Conservation (phyloP, 2,113 vertebrate species). For the Psammodynastes pulverulentus region DNA sequence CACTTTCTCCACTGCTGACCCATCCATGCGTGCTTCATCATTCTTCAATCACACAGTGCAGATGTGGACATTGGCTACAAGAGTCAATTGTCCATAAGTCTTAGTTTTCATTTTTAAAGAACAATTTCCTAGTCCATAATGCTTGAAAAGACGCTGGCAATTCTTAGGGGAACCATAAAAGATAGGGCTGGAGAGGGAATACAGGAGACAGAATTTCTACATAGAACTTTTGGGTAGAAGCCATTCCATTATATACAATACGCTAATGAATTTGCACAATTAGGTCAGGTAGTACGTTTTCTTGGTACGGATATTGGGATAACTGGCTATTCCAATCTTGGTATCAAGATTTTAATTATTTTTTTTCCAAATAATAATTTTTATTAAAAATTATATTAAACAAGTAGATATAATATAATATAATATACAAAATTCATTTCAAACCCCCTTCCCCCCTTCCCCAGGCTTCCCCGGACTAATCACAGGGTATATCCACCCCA, state of each 20-base stretch:
- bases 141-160: not conserved
- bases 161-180: not conserved
- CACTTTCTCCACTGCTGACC: not conserved
- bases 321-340: not conserved
- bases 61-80: not conserved
- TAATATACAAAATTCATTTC: too few species aligned
- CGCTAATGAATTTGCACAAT: not conserved
- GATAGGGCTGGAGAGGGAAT: not conserved
- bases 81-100: not conserved
- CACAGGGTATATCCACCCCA: too few species aligned
- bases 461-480: too few species aligned
- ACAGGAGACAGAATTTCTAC: not conserved
- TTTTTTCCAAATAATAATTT: too few species aligned
- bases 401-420: too few species aligned
- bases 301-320: not conserved
- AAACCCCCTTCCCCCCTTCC: too few species aligned
- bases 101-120: not conserved
- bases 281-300: not conserved
- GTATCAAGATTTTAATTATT: too few species aligned
- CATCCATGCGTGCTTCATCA: not conserved
- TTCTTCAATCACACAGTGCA: not conserved
- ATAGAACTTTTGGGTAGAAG: not conserved
- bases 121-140: not conserved
- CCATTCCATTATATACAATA: not conserved
- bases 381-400: too few species aligned